These are phyloP conservation scores for Willisornis vidua DNA, from an alignment of 2,113 vertebrate species.

Conservation along the genomic window DNA sequence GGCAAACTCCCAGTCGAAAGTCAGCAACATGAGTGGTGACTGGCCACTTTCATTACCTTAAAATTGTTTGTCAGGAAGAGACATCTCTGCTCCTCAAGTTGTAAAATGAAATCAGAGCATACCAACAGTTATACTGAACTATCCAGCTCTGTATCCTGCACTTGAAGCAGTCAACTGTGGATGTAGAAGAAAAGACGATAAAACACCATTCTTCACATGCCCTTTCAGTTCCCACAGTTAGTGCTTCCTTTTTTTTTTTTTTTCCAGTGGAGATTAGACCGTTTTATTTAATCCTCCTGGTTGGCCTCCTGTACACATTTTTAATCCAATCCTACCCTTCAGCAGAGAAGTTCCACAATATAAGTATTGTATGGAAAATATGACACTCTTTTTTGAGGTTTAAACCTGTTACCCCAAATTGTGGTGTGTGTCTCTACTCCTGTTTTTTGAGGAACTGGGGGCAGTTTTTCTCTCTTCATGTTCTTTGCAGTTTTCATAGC, in stretches of 20 bases:
- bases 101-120: not conserved
- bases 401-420: not conserved
- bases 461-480: not conserved
- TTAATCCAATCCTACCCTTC: not conserved
- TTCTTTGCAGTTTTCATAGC: not conserved
- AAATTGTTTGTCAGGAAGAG: not conserved
- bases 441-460: not conserved
- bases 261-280: not conserved
- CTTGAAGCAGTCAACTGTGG: rapidly evolving
- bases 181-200: not conserved
- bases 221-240: not conserved
- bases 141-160: not conserved
- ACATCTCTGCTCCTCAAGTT: not conserved
- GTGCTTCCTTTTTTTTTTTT: not conserved
- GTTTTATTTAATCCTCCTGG: not conserved
- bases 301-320: not conserved
- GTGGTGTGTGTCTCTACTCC: not conserved
- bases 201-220: not conserved
- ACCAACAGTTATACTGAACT: not conserved
- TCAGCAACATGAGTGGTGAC: not conserved
- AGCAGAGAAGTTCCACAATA: not conserved
- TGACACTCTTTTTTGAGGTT: not conserved
- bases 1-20: not conserved
- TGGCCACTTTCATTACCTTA: not conserved
- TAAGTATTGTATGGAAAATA: not conserved